Evolutionary conservation across 2,888 invertebrate genomes (phyloP), one percentile per base, ranked within the genome.

Genomic region (Melieria crassipennis): DNA sequence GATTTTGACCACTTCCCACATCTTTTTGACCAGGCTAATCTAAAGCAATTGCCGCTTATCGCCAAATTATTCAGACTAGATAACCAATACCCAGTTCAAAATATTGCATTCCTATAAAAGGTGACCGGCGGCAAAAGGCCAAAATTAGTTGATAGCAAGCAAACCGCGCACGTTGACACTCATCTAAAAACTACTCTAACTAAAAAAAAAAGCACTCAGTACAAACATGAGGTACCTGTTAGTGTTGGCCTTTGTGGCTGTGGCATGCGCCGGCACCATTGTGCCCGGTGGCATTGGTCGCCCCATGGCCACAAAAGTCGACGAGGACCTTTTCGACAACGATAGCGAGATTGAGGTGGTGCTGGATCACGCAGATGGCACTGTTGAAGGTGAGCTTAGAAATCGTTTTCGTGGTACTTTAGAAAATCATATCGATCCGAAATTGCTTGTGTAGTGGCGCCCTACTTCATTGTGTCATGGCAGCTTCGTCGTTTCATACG

Each of bases 401-500:
- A 30, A 2, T 30, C 30, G 30, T 30, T 30, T 30, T 30, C 30
- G 30, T 30, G 30, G 3, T 30, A 30, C 30, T 30, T 30, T 30
- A 30, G 30, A 30, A 30, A 30, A 30, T 30, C 30, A 30, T 30
- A 42, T 60, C 16, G n/a, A 56, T 50, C 66, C 43, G 5, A 55
- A 63, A 47, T 70, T 50, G n/a, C 47, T 6, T 46, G 16, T 60
- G 43, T 45, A 83, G 82, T 76, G 69, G 79, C 79, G 4, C 84
- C 84, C 0, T 71, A 71, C n/a, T 80, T 79, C 65, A 77, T 85
- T 63, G 3, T 83, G 4, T 81, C 83, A 7, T 84, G 83, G 84
- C 79, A 83, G 74, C 65, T 73, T 46, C 83, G 83, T 69, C 82
- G 82, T 60, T 75, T 78, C 69, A 80, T 84, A 13, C 79, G 79